Evolutionary conservation across 2,113 vertebrate species (phyloP).

Genomic region (Oplegnathus fasciatus): DNA sequence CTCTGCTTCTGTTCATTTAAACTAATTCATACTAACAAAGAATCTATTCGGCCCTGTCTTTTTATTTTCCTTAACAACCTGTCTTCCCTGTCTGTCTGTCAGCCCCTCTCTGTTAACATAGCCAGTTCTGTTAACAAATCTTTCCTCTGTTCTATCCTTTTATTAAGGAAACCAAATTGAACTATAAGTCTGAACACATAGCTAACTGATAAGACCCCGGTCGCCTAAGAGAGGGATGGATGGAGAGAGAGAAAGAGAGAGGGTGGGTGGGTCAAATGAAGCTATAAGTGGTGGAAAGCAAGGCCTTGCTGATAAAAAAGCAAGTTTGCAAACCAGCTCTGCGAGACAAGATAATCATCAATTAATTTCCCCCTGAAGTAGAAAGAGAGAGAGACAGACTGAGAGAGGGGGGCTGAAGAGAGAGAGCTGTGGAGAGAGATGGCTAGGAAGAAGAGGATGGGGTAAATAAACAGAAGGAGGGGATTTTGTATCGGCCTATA

Average conservation of each 20-base stretch:
- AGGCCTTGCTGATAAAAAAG: slow-evolving; percentile 60
- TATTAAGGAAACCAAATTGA: slow-evolving; percentile 62
- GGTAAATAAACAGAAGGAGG: slow-evolving; percentile 18
- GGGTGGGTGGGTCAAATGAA: slow-evolving; percentile 56
- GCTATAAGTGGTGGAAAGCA: slow-evolving; percentile 60
- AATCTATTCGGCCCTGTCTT: slow-evolving; percentile 19
- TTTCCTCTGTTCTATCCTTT: slow-evolving; percentile 49
- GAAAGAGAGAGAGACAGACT: slow-evolving; percentile 1
- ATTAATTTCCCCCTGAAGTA: slow-evolving; percentile 73
- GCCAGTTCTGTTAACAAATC: slow-evolving; percentile 41
- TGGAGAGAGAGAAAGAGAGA: background rate
- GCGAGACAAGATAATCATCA: slow-evolving; percentile 73
- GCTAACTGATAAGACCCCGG: slow-evolving; percentile 56
- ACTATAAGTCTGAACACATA: slow-evolving; percentile 53
- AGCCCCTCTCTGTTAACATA: slow-evolving; percentile 32
- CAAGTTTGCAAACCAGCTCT: slow-evolving; percentile 68
- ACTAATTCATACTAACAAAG: slow-evolving; percentile 35
- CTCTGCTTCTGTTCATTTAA: slow-evolving; percentile 25
- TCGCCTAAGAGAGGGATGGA: slow-evolving; percentile 28
- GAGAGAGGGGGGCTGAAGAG: background rate
- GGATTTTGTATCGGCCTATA: slow-evolving; percentile 7
- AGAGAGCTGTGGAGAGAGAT: slow-evolving; percentile 17
- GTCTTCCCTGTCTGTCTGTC: slow-evolving; percentile 8
- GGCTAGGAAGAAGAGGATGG: background rate
- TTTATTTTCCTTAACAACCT: slow-evolving; percentile 26